phyloP scores from a whole-genome alignment of 2,113 vertebrate genomes.

The Petaurus breviceps region DNA sequence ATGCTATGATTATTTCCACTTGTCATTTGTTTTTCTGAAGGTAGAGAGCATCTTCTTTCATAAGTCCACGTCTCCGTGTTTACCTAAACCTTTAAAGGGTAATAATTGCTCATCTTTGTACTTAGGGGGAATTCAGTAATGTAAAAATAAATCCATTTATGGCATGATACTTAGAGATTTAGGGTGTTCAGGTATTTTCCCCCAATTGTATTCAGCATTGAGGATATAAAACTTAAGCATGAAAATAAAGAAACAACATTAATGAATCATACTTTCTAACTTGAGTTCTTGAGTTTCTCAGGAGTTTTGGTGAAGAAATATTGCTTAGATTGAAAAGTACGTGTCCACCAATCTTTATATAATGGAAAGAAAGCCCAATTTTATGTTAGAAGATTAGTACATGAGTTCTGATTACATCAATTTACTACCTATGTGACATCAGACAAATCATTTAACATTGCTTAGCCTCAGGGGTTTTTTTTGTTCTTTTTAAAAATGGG shows the following conservation, averaged over 20 bases:
- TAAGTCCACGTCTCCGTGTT: too few species aligned
- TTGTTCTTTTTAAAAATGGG: not conserved
- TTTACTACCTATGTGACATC: not conserved
- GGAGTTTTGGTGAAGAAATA: not conserved
- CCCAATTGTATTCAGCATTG: not conserved
- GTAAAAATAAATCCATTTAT: not conserved
- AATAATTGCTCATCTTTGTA: not conserved
- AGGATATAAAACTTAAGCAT: not conserved
- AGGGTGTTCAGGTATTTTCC: not conserved
- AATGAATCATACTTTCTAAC: not conserved
- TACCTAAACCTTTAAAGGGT: not conserved
- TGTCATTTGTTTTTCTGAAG: too few species aligned
- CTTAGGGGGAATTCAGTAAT: not conserved
- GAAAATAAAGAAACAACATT: not conserved
- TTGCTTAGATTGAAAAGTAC: not conserved
- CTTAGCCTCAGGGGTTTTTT: not conserved
- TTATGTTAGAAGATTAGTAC: not conserved
- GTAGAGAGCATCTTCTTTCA: too few species aligned
- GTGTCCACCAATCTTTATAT: not conserved
- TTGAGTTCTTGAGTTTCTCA: not conserved
- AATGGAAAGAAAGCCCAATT: not conserved
- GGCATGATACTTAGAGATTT: not conserved
- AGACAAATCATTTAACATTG: not conserved
- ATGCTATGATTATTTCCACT: too few species aligned
- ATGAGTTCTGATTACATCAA: not conserved